phyloP scores from a whole-genome alignment of 2,797 vertebrate genomes.

The Etheostoma perlongum region DNA sequence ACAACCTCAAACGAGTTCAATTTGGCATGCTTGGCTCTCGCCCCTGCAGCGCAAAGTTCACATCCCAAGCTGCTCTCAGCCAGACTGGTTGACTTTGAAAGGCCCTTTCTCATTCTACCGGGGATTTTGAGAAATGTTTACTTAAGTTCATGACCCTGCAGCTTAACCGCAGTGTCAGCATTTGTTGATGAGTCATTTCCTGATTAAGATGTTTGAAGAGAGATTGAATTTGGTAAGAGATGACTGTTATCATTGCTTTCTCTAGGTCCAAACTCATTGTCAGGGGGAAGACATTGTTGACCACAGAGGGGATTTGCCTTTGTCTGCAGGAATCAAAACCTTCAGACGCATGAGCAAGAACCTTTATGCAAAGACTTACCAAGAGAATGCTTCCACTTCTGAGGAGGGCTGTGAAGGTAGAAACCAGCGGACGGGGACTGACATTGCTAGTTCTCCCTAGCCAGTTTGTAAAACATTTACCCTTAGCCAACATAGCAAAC shows the following conservation, averaged over 20 bases:
- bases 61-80: constrained; percentile 71
- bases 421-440: constrained; percentile 50
- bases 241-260: constrained; percentile 1
- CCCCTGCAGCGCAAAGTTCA: constrained; percentile 72
- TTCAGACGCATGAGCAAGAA: neutral
- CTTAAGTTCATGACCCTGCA: constrained; percentile 77
- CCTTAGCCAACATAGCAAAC: constrained; percentile 76
- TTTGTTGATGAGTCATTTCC: constrained; percentile 50
- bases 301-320: neutral
- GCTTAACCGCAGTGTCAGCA: constrained; percentile 63
- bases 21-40: constrained; percentile 59
- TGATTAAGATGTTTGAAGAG: constrained; percentile 13
- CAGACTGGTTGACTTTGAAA: constrained; percentile 72
- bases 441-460: constrained; percentile 58
- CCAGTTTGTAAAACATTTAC: constrained; percentile 81
- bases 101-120: constrained; percentile 75
- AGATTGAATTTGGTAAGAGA: neutral
- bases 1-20: constrained; percentile 62
- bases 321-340: neutral
- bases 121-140: constrained; percentile 81
- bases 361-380: neutral
- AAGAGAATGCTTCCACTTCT: neutral
- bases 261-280: neutral
- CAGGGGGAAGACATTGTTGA: constrained; percentile 11
- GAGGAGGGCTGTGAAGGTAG: neutral